A percentile compares a stretch with the other conserved stretches of the same genome.
These are phyloP conservation scores for Lophius piscatorius DNA, from an alignment of 2,113 vertebrate genomes.

Conservation along the genomic window DNA sequence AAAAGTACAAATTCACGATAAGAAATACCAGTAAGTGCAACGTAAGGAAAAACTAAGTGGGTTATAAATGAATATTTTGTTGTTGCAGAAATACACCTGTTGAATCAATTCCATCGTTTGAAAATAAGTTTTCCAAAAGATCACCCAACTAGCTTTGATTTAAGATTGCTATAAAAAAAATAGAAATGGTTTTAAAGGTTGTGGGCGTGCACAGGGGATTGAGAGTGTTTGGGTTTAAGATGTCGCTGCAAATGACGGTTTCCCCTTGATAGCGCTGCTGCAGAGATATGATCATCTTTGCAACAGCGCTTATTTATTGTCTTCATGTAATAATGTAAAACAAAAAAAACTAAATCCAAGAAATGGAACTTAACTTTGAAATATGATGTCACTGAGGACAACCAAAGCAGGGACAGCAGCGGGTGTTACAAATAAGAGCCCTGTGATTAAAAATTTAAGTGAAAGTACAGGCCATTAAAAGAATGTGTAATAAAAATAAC, in stretches of 20 bases:
- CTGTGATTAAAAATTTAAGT: background rate
- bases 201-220: too few relatives aligned
- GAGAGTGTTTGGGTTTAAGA: too few relatives aligned
- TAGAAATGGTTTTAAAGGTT: background rate
- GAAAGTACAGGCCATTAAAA: too few relatives aligned
- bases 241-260: conserved; percentile 34
- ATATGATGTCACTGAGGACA: background rate
- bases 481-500: too few relatives aligned
- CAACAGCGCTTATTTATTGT: background rate
- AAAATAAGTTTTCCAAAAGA: too few relatives aligned
- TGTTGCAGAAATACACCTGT: too few relatives aligned
- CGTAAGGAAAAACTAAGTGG: too few relatives aligned
- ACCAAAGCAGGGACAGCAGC: background rate
- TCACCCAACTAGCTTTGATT: too few relatives aligned
- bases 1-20: too few relatives aligned
- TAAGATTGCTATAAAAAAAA: conserved; percentile 2
- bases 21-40: too few relatives aligned
- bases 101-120: too few relatives aligned
- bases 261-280: conserved; percentile 22
- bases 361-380: background rate
- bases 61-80: too few relatives aligned
- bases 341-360: background rate
- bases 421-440: background rate
- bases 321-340: background rate
- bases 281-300: background rate